Percentiles rank a stretch among this genome's conserved stretches.
These are phyloP conservation scores for Clarias batrachus DNA, from an alignment of 2,113 vertebrate genomes.

Conservation along the genomic window DNA sequence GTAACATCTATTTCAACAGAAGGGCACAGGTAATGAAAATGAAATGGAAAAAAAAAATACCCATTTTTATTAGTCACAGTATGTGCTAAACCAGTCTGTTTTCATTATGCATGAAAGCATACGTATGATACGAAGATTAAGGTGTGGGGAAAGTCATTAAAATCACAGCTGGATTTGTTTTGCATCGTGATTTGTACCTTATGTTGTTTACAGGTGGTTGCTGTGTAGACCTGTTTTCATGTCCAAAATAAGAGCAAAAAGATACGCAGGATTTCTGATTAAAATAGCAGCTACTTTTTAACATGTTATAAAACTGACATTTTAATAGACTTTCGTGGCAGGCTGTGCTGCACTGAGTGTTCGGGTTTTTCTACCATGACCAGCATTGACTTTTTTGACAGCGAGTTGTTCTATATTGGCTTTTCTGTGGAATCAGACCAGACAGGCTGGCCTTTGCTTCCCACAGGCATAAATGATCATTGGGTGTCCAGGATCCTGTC, in stretches of 20 bases:
- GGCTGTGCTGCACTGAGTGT: background rate
- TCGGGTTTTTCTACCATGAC: no score
- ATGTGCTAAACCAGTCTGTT: background rate
- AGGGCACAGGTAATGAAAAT: background rate
- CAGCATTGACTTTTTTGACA: no score
- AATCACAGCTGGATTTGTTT: conserved; percentile 3
- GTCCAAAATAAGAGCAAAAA: background rate
- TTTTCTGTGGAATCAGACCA: no score
- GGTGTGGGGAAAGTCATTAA: background rate
- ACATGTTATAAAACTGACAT: background rate
- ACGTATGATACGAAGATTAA: background rate
- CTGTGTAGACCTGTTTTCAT: background rate
- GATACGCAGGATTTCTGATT: background rate
- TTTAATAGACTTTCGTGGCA: background rate
- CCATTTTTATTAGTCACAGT: background rate
- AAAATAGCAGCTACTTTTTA: background rate
- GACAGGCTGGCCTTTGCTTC: no score
- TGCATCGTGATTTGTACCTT: background rate
- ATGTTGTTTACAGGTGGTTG: background rate
- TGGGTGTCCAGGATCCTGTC: no score
- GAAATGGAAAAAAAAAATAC: background rate
- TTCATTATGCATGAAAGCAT: background rate
- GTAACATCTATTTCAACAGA: background rate
- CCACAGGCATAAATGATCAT: no score
- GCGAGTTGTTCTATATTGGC: no score